Conservation (phyloP, 1,140 invertebrate genomes). For the Bicyclus anynana region DNA sequence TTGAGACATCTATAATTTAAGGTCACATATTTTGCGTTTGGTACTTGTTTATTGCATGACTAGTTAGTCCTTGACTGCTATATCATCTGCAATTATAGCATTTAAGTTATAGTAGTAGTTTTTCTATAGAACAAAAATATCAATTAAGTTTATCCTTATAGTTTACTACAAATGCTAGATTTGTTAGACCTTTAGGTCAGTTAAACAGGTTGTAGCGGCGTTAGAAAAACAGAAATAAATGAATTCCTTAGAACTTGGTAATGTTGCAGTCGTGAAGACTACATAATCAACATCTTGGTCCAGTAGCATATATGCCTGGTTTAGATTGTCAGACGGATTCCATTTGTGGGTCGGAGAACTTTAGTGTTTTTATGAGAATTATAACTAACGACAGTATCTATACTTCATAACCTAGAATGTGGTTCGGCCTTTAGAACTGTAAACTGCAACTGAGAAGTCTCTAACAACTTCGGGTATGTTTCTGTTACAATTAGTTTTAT, state of each 20-base stretch:
- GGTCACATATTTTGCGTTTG: background rate
- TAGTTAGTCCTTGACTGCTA: no score
- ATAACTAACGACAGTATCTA: background rate
- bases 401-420: no score
- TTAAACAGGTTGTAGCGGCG: background rate
- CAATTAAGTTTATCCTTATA: background rate
- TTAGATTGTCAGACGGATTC: slow-evolving; percentile 24
- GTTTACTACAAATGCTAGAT: background rate
- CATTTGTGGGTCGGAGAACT: slow-evolving; percentile 11
- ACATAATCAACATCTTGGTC: slow-evolving; percentile 17
- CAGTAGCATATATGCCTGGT: slow-evolving; percentile 28
- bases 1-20: background rate
- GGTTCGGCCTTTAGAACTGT: no score
- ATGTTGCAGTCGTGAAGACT: slow-evolving; percentile 14
- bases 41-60: background rate
- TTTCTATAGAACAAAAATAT: background rate
- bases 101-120: background rate
- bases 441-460: no score
- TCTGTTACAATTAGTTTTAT: no score
- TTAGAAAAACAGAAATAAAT: slow-evolving; percentile 21
- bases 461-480: no score
- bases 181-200: background rate
- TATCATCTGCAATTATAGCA: no score
- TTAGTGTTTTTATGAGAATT: slow-evolving; percentile 9
- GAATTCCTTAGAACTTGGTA: slow-evolving; percentile 17